Conservation (phyloP, 92 coral and sea anemone genomes). For the Ricordea florida region DNA sequence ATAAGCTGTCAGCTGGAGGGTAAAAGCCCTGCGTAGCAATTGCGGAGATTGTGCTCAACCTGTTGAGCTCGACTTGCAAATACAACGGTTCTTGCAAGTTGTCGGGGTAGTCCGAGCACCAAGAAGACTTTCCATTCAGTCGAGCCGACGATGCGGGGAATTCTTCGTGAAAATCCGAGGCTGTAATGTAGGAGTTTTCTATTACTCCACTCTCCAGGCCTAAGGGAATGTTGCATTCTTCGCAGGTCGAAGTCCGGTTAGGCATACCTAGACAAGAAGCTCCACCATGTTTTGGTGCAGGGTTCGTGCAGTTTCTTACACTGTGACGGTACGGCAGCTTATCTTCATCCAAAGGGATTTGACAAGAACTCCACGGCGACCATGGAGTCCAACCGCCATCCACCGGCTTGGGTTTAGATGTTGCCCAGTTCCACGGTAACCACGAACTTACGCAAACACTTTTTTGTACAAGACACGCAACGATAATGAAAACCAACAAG, state of each 20-base stretch:
- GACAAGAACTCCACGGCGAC: constrained; percentile 83
- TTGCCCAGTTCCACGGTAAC: constrained; percentile 62
- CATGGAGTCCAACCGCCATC: constrained; percentile 88
- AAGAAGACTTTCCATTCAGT: constrained; percentile 79
- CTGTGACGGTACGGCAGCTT: constrained; percentile 68
- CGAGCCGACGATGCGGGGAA: constrained; percentile 70
- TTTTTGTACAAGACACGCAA: constrained; percentile 18
- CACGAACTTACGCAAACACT: constrained; percentile 20
- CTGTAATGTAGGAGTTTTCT: constrained; percentile 53
- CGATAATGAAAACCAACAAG: neutral
- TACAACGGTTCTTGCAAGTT: constrained; percentile 40
- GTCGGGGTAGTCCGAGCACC: constrained; percentile 71
- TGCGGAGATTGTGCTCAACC: constrained; percentile 63
- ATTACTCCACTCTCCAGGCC: constrained; percentile 76
- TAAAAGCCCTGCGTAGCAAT: constrained; percentile 86
- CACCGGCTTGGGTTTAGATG: constrained; percentile 27
- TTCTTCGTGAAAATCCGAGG: constrained; percentile 69
- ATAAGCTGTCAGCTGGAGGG: constrained; percentile 50
- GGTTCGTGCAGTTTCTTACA: constrained; percentile 75
- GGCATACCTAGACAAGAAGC: constrained; percentile 67
- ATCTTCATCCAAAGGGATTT: constrained; percentile 22
- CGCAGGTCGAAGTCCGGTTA: constrained; percentile 64
- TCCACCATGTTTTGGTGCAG: constrained; percentile 80
- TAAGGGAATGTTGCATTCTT: constrained; percentile 68
- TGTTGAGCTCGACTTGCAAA: constrained; percentile 73